phyloP scores from a whole-genome alignment of 2,888 invertebrate species.

The Piscicola geometra region DNA sequence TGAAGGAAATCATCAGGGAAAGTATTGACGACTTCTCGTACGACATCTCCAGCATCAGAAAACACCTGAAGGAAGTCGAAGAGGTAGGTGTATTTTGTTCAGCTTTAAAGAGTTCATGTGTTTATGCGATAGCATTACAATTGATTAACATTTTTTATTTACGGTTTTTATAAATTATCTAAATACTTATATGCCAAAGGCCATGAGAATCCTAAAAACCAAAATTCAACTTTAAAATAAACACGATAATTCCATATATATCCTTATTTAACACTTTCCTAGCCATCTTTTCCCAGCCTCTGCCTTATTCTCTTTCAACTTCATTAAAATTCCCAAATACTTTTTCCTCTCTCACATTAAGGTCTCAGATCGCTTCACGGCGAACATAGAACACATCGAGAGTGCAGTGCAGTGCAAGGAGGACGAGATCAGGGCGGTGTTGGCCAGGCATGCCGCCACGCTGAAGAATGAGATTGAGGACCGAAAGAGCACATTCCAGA shows the following conservation, averaged over 20 bases:
- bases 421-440: conserved; percentile 19
- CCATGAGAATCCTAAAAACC: neutral
- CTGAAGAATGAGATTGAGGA: conserved; percentile 27
- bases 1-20: conserved; percentile 2
- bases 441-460: conserved; percentile 11
- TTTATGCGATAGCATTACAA: too few relatives aligned
- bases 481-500: conserved; percentile 20
- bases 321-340: neutral
- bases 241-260: neutral
- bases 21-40: conserved; percentile 15
- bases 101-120: too few relatives aligned
- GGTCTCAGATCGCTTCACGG: conserved; percentile 23
- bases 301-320: neutral
- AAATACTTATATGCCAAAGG: too few relatives aligned
- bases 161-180: too few relatives aligned
- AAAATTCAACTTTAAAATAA: neutral
- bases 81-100: too few relatives aligned
- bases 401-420: conserved; percentile 26
- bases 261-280: neutral
- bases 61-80: conserved; percentile 22
- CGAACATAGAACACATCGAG: conserved; percentile 28
- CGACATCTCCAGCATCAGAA: conserved; percentile 18
- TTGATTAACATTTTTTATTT: too few relatives aligned
- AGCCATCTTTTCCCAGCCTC: neutral
- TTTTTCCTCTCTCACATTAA: too few relatives aligned